Percentiles rank a stretch among this genome's conserved stretches.
Conservation (phyloP, 2,888 invertebrate species). For the Aproaerema taeniolella region DNA sequence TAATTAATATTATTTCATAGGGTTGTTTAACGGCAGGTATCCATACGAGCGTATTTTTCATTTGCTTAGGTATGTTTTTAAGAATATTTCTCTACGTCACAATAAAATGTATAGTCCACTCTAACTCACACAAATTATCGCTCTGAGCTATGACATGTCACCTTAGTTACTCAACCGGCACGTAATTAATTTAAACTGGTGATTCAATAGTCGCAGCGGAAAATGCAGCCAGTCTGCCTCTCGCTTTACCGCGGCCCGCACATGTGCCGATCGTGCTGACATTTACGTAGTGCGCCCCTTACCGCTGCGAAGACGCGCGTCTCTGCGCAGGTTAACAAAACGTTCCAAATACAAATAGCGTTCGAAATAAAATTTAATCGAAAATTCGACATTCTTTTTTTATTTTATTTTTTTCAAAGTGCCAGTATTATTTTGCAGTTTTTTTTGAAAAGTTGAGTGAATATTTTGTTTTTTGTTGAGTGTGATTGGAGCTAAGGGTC, state of each 20-base stretch:
- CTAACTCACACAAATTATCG: too few species aligned
- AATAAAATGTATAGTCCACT: too few species aligned
- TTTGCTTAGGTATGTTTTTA: too few species aligned
- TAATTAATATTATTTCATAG: too few species aligned
- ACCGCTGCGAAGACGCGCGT: slow-evolving; percentile 59
- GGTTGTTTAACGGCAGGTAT: too few species aligned
- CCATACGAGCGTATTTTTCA: too few species aligned
- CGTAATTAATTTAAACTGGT: too few species aligned
- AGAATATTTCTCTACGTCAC: too few species aligned
- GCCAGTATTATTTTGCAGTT: slow-evolving; percentile 35
- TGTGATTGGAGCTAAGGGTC: slow-evolving; percentile 40
- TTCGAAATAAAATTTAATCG: slow-evolving; percentile 23
- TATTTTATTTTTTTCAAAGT: slow-evolving; percentile 33
- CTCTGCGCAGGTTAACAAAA: slow-evolving; percentile 33
- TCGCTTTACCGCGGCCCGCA: slow-evolving; percentile 56
- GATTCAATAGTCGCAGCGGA: too few species aligned
- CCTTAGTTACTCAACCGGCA: too few species aligned
- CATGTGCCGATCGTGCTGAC: slow-evolving; percentile 72
- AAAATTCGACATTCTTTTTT: slow-evolving; percentile 17
- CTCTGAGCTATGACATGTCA: too few species aligned
- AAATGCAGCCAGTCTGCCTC: slow-evolving; percentile 41
- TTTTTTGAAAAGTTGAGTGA: slow-evolving; percentile 7
- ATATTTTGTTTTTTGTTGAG: slow-evolving; percentile 30
- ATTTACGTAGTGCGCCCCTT: slow-evolving; percentile 73
- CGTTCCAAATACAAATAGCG: slow-evolving; percentile 33